These are phyloP conservation scores for Manis pentadactyla DNA, from an alignment of 2,797 vertebrate species.

Conservation along the genomic window DNA sequence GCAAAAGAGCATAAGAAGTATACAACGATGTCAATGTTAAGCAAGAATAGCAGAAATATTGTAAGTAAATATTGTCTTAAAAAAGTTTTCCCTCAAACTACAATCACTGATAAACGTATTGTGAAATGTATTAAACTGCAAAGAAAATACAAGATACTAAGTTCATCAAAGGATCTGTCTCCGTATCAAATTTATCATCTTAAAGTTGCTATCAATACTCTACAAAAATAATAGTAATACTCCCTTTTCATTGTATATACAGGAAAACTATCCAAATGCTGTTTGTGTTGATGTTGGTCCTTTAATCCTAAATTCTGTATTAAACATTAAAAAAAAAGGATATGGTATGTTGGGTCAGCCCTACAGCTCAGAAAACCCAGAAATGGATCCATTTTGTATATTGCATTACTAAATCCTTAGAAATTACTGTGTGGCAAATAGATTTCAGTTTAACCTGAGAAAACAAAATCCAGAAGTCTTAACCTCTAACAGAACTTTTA, in stretches of 20 bases:
- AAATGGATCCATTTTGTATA: not conserved
- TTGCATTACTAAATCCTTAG: not conserved
- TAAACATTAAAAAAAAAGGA: not conserved
- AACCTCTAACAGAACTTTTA: not conserved
- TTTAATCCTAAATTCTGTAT: not conserved
- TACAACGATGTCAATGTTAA: not conserved
- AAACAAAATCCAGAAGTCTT: not conserved
- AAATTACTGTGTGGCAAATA: not conserved
- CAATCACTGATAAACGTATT: not conserved
- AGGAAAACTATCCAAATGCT: not conserved
- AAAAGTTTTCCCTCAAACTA: not conserved
- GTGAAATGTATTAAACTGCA: not conserved
- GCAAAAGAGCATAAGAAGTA: not conserved
- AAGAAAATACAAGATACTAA: not conserved
- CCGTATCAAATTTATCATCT: not conserved
- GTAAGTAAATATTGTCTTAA: conserved; percentile 35
- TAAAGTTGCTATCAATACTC: not conserved
- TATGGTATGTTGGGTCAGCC: not conserved
- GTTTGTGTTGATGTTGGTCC: not conserved
- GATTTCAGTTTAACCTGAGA: not conserved
- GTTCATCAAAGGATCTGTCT: not conserved
- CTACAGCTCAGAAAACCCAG: not conserved
- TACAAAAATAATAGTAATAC: not conserved
- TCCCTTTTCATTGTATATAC: not conserved
- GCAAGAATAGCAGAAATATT: not conserved